Evolutionary conservation across 2,888 invertebrate species (phyloP).

Genomic region (Saturnia pavonia): DNA sequence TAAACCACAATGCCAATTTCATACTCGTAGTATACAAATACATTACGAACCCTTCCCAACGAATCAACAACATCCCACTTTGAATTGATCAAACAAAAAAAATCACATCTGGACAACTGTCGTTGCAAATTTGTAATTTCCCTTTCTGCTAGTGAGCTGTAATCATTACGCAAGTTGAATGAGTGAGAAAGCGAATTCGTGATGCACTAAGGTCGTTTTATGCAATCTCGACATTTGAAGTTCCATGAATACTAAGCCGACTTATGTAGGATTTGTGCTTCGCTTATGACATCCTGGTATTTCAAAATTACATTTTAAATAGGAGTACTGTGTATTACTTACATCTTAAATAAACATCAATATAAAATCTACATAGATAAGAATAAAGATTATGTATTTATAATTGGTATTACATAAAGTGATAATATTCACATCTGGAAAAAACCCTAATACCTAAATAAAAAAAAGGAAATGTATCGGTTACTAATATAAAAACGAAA

Average conservation of each 20-base stretch:
- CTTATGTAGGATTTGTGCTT: constrained; percentile 7
- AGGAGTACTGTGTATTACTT: not conserved
- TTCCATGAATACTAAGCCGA: constrained; percentile 10
- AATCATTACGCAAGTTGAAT: constrained; percentile 23
- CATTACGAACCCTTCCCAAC: not conserved
- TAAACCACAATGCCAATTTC: not conserved
- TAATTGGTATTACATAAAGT: too few relatives aligned
- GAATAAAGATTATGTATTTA: too few relatives aligned
- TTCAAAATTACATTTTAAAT: not conserved
- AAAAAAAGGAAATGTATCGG: too few relatives aligned
- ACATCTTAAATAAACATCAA: too few relatives aligned
- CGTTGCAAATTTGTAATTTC: constrained; percentile 22
- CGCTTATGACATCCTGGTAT: constrained; percentile 17
- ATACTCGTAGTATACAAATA: not conserved
- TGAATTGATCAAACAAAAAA: constrained; percentile 18
- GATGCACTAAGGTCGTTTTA: constrained; percentile 14
- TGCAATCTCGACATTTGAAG: constrained; percentile 17
- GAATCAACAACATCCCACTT: not conserved
- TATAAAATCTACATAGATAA: too few relatives aligned
- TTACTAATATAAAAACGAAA: too few relatives aligned
- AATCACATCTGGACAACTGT: constrained; percentile 20
- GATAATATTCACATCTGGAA: too few relatives aligned
- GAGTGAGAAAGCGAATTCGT: constrained; percentile 21
- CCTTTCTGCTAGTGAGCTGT: constrained; percentile 20
- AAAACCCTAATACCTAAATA: too few relatives aligned